Evolutionary conservation across 2,888 invertebrate species (phyloP), one percentile per base, ranked within the genome.

Genomic region (Andricus curvator): DNA sequence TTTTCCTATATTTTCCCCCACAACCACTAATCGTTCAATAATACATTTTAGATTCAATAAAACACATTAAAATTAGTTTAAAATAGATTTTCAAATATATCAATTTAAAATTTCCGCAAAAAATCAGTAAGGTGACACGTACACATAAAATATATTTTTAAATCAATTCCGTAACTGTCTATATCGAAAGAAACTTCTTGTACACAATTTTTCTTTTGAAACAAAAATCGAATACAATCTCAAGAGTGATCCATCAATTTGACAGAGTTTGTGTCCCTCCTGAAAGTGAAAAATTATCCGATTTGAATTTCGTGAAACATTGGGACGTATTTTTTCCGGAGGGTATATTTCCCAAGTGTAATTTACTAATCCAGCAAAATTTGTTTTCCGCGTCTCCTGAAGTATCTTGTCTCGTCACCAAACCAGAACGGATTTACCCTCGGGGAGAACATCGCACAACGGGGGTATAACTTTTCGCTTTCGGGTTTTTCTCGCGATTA

Each of bases 401-500:
- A 33, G 33, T 56, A 51, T 74, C 74, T 74, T 74, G 56, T 74
- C 56, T 74, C 74, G 33, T 84, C 85, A 84, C 84, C 81, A 79
- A 83, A 83, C 82, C 79, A 81, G 84, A 83, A 83, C 79, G 83
- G 56, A 56, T 74, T 74, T 74, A 74, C 83, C 84, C 82, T 85
- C 81, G 80, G 82, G 80, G 81, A 81, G 82, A 82, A 79, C 79
- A 82, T 84, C 78, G 81, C 79, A 77, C 84, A 76, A 78, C 70
- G 78, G 77, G 74, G 82, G 80, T 67, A 79, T 81, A 81, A 81
- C 83, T 83, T 83, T 82, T 81, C 82, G 81, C 81, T 82, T 81
- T 82, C 81, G 82, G 80, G 77, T 78, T 82, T 80, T 83, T 82
- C 76, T 78, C 76, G 82, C 87, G 88, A 88, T 89, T 88, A 89